A percentile compares a stretch with the other conserved stretches of the same genome.
These are phyloP conservation scores for Diplogasteroides magnus DNA, from an alignment of 1,140 invertebrate genomes.

Conservation along the genomic window DNA sequence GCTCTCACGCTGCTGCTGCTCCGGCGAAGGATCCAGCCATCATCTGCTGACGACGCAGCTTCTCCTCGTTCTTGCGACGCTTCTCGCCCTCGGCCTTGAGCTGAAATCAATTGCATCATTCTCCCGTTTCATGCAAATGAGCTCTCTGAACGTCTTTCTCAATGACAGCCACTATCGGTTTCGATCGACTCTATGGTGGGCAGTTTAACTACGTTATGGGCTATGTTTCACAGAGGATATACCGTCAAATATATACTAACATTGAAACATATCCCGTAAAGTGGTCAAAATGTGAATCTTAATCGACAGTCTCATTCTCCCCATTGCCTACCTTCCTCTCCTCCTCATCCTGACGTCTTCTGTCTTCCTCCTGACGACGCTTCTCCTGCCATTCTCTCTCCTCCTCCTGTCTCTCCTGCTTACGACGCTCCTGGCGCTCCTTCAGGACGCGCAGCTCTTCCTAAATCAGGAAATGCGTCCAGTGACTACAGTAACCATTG, in stretches of 20 bases:
- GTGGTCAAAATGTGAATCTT: background rate
- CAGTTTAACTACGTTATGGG: too few relatives aligned
- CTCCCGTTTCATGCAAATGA: too few relatives aligned
- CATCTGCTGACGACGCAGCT: conserved; percentile 43
- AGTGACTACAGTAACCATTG: background rate
- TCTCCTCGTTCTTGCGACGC: conserved; percentile 42
- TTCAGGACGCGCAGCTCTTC: conserved; percentile 46
- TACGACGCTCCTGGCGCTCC: conserved; percentile 47
- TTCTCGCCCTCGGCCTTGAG: conserved; percentile 31
- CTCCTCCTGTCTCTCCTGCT: conserved; percentile 46
- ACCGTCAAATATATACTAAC: too few relatives aligned
- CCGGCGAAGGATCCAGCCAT: conserved; percentile 41
- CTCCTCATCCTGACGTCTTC: conserved; percentile 44
- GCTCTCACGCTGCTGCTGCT: conserved; percentile 14
- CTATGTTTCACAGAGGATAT: too few relatives aligned
- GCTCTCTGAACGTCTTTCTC: too few relatives aligned
- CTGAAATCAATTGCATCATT: conserved; percentile 34
- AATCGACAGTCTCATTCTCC: background rate
- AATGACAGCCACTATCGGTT: background rate
- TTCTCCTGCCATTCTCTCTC: conserved; percentile 49
- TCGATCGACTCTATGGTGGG: background rate
- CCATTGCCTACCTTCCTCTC: conserved; percentile 9
- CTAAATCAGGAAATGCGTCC: conserved; percentile 4
- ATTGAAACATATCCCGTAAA: too few relatives aligned
- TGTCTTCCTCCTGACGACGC: conserved; percentile 46